Evolutionary conservation across 2,797 vertebrate genomes (phyloP), one percentile per base, ranked within the genome.

Genomic region (Silurus aristotelis): DNA sequence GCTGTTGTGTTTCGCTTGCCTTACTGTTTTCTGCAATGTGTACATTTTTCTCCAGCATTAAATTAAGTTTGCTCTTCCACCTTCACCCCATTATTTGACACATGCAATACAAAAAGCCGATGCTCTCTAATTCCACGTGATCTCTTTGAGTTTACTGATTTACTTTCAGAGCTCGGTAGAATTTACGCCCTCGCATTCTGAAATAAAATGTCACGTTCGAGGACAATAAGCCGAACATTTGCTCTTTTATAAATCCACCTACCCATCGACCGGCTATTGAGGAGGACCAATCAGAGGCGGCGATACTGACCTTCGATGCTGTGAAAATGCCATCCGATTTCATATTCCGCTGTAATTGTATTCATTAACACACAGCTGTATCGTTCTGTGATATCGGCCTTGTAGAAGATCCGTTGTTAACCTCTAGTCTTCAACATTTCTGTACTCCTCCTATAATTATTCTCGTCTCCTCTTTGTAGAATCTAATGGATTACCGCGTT

Each of bases 151-250:
- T 67, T 61, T 72, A 17, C 56, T 72, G 76, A 20, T 80, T 58
- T 48, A 48, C 61, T 77, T 31, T 56, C 31, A 12, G 22, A 48
- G 63, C 73, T 7, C 67, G 56, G 14, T 43, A 58, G 82, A 82
- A 25, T 88, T 81, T 87, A 91, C 89, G 67, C 27, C 52, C 85
- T 80, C 19, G 85, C 76, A 22, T 87, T 91, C 91, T 7, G 91
- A 82, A 90, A 92, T 92, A 87, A 87, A 92, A 92, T 79, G 86
- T 64, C 87, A 90, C 86, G 87, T 88, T 70, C 87, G 64, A 88
- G 82, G 46, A 61, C 20, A 77, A 89, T 89, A 87, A 64, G 84
- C 77, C 87, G 55, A 77, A 82, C 77, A 88, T 82, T 87, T 25
- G 27, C 43, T 19, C 73, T 61, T 71, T 72, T 15, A 58, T 86